Percentiles rank a stretch among this genome's conserved stretches.
phyloP scores from a whole-genome alignment of 1,140 invertebrate species.

The Habropoda laboriosa region DNA sequence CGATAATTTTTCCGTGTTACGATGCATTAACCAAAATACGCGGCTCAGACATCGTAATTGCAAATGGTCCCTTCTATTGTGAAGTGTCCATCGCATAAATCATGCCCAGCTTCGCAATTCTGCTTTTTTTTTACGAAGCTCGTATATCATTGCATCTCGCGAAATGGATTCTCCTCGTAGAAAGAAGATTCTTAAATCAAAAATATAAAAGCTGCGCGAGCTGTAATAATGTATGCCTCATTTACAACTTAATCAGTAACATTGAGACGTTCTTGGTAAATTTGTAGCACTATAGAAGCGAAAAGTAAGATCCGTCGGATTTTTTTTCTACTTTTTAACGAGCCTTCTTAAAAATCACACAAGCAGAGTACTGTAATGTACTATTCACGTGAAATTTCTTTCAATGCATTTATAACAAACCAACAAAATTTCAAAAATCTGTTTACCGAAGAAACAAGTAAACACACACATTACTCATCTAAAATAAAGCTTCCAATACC shows the following conservation, averaged over 20 bases:
- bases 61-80: conserved; percentile 45
- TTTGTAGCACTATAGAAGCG: neutral
- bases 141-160: conserved; percentile 37
- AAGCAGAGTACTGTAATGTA: too few relatives aligned
- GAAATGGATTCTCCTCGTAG: conserved; percentile 33
- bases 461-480: too few relatives aligned
- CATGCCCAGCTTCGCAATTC: conserved; percentile 28
- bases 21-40: conserved; percentile 34
- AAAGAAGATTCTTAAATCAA: conserved; percentile 44
- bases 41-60: conserved; percentile 37
- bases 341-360: too few relatives aligned
- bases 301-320: too few relatives aligned
- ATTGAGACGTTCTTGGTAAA: neutral
- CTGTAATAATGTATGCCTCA: conserved; percentile 3
- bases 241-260: conserved; percentile 29
- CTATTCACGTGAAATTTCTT: too few relatives aligned
- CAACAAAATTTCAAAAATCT: too few relatives aligned
- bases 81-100: conserved; percentile 42
- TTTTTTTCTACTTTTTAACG: too few relatives aligned
- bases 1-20: conserved; percentile 19
- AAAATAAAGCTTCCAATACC: too few relatives aligned
- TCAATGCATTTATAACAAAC: too few relatives aligned
- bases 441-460: too few relatives aligned
- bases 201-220: conserved; percentile 5
- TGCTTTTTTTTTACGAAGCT: conserved; percentile 47